phyloP scores from a whole-genome alignment of 2,888 invertebrate genomes.

The Balanococcus diminutus region DNA sequence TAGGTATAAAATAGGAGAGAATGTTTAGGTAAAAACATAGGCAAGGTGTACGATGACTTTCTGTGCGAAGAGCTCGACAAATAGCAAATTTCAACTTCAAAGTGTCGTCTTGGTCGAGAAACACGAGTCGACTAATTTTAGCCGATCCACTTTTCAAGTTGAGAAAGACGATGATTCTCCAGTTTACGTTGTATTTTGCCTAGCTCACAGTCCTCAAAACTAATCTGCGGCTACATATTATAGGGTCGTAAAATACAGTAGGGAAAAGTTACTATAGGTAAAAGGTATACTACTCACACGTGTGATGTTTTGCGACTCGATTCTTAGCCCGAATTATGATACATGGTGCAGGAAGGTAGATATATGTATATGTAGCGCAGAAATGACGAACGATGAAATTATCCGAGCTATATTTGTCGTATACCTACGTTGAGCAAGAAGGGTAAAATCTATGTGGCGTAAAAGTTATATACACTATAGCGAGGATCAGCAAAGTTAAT shows the following conservation, averaged over 20 bases:
- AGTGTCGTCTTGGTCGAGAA: not conserved
- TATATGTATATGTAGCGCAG: too few relatives aligned
- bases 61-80: not conserved
- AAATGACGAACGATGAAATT: not conserved
- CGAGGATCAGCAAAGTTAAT: not conserved
- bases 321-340: too few relatives aligned
- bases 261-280: not conserved
- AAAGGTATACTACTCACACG: not conserved
- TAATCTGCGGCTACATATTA: not conserved
- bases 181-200: not conserved
- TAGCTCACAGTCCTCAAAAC: not conserved
- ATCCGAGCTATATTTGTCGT: not conserved
- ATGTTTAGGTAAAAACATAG: too few relatives aligned
- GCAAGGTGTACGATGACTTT: not conserved
- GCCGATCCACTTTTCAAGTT: not conserved
- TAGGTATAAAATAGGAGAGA: too few relatives aligned
- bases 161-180: not conserved
- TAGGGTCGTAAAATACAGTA: not conserved
- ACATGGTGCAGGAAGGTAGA: too few relatives aligned
- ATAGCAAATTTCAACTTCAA: conserved; percentile 5
- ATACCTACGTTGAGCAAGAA: not conserved
- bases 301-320: not conserved
- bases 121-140: not conserved
- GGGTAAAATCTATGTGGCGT: not conserved
- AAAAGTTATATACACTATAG: not conserved